Evolutionary conservation across 2,888 invertebrate genomes (phyloP), one percentile per base, ranked within the genome.

Genomic region (Steinernema scapterisci): DNA sequence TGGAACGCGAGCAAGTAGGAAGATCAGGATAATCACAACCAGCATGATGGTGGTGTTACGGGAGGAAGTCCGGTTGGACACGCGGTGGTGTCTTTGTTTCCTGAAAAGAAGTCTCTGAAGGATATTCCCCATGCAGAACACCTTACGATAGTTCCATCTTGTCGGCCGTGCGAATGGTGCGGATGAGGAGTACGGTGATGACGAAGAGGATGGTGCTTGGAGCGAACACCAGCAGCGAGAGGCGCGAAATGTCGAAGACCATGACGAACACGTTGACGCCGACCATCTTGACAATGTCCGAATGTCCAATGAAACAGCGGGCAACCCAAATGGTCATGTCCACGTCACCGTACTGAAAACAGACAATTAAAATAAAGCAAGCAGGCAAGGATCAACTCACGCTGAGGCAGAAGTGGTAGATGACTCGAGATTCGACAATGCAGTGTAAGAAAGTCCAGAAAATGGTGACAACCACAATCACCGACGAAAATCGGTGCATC

Each of bases 11-110:
- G 81, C 83, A 6, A 83, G 46, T 72, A 83, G 79, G 54, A 81
- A 83, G 31, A 83, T 78, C 13, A 80, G 75, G 27, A 83, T 83
- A 43, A 83, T 81, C 9, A 83, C 83, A 1, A 81, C 80, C 9
- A 83, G 73, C 83, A 83, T 83, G 9, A 81, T 77, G 3, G 83
- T 83, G 9, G 83, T 83, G 56, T 83, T 79, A n/a, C 0, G 77
- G 71, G 2, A 63, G 11, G 63, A 63, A 11, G 63, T 63, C 2
- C 63, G 27, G 31, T 13, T 63, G 27, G 63, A 63, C 11, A 63
- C 27, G 19, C 63, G 63, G 38, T 63, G 63, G 19, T 63, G 63
- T n/a, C 63, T 9, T 31, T 63, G 63, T 16, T 63, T 43, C 25
- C 43, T 51, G 16, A 25, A 51, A 27, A 19, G 21, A n/a, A 6